Base-by-base conservation (phyloP, 2,113 vertebrate genomes). In the Campylomormyrus tamandua region DNA sequence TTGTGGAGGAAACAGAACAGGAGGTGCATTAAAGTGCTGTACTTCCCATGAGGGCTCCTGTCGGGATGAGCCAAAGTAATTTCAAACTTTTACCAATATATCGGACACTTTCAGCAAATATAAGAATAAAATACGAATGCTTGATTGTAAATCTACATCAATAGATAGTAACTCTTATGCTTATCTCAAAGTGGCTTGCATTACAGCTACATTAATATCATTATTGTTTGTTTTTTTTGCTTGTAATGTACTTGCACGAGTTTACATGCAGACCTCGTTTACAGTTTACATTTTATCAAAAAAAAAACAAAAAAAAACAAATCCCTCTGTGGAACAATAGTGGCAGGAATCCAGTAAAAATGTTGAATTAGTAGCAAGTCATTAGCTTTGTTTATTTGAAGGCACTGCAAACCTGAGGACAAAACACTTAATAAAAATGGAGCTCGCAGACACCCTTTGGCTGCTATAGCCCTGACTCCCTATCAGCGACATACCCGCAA, bases 361-460 rank as follows among this genome's bases (percentile, higher is more conserved):
- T 3, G 46, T 85, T 15, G 21, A 50, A 49, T 50, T 86, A 50
- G 83, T 49, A 50, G 45, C 83, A 86, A 50, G 48, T 46, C n/a
- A 31, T 86, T 86, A 86, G 48, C 48, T 48, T 45, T 31, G 48
- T 86, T 50, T 46, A 31, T 48, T 86, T 48, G 24, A 27, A 86
- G 31, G 46, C 83, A 50, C 24, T 86, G 48, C 24, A 48, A 50
- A 86, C 48, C 10, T 49, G 24, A 50, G 45, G n/a, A 85, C 83
- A 31, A 85, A 85, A 49, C 42, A 85, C 83, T 85, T 50, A 85
- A 85, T 85, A 85, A 31, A 27, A 85, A 85, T 85, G 46, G 9
- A 3, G 46, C 83, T 49, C n/a, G 15, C 83, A 50, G 83, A 48
- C 83, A 50, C 3, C 50, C 10, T 11, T 80, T 86, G 83, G 5